A percentile compares a stretch with the other conserved stretches of the same genome.
phyloP scores from a whole-genome alignment of 2,797 vertebrate species.

The Spheniscus humboldti region DNA sequence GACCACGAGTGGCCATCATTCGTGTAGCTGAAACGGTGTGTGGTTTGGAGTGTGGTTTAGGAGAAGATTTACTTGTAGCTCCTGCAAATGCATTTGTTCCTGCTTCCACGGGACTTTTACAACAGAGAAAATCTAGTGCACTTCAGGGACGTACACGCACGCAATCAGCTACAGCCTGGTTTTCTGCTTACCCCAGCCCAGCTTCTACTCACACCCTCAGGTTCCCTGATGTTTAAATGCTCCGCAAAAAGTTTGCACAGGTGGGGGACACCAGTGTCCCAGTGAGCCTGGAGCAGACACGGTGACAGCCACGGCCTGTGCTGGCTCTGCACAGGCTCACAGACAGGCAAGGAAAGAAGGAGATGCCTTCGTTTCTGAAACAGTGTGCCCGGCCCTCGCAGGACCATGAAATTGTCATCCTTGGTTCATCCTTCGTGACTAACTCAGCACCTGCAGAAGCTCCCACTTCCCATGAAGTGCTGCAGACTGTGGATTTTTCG shows the following conservation, averaged over 20 bases:
- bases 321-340: neutral
- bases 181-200: neutral
- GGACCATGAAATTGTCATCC: neutral
- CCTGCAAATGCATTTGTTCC: neutral
- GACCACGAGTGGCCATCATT: rapidly evolving
- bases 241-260: neutral
- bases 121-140: rapidly evolving
- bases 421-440: neutral
- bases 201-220: neutral
- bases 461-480: neutral
- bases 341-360: neutral
- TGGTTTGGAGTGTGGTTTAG: neutral
- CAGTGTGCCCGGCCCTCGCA: neutral
- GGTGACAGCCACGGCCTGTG: neutral
- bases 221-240: neutral
- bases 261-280: neutral
- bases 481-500: neutral
- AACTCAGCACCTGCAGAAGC: neutral
- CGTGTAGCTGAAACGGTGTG: rapidly evolving
- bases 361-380: neutral
- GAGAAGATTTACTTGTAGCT: neutral
- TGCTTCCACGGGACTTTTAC: neutral
- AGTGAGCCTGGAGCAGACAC: neutral
- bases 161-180: neutral
- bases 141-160: neutral